Evolutionary conservation across 1,140 invertebrate species (phyloP).

Genomic region (Heliothis virescens): DNA sequence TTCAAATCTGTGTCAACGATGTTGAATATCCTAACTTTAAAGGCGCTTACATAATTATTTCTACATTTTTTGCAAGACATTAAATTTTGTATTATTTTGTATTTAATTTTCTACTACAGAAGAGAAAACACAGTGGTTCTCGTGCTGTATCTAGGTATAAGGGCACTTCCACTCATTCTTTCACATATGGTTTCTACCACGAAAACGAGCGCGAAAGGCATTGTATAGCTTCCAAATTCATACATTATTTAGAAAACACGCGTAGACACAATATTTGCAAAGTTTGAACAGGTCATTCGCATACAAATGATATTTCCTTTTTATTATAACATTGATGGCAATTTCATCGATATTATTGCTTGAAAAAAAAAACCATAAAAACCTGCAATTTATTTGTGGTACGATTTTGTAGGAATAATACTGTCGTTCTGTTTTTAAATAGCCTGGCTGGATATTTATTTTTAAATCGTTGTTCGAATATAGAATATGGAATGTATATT

Average conservation of each 20-base stretch:
- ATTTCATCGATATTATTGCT: constrained; percentile 43
- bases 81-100: too few species aligned
- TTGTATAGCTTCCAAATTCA: neutral
- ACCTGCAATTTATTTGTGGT: constrained; percentile 21
- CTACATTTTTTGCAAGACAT: too few species aligned
- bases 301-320: constrained; percentile 27
- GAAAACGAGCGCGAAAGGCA: neutral
- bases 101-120: too few species aligned
- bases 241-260: constrained; percentile 3
- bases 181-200: too few species aligned
- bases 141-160: too few species aligned
- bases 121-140: too few species aligned
- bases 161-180: too few species aligned
- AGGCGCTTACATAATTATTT: too few species aligned
- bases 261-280: neutral
- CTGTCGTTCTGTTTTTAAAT: constrained; percentile 14
- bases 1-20: too few species aligned
- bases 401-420: neutral
- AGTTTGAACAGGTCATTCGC: constrained; percentile 25
- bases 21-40: too few species aligned
- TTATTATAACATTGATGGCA: constrained; percentile 8
- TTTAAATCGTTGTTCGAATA: neutral
- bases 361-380: constrained; percentile 18
- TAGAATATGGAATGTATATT: too few species aligned
- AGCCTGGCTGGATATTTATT: constrained; percentile 2